Conservation (phyloP, 2,888 invertebrate genomes). For the Coleophora deauratella region DNA sequence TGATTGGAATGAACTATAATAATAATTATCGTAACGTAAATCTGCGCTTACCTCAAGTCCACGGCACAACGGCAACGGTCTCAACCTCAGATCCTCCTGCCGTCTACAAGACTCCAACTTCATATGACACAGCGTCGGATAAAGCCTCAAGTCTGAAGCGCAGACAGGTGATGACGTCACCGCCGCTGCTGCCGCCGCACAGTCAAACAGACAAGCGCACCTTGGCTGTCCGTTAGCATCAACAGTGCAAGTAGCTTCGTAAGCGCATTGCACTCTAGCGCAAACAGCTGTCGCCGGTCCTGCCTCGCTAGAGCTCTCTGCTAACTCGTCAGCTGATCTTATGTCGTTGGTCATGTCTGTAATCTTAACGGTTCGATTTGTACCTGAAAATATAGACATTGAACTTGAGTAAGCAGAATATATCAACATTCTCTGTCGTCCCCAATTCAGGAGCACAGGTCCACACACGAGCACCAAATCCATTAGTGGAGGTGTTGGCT, state of each 20-base stretch:
- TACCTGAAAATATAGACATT: conserved; percentile 33
- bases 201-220: conserved; percentile 87
- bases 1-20: too few relatives aligned
- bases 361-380: conserved; percentile 40
- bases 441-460: too few relatives aligned
- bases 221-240: conserved; percentile 77
- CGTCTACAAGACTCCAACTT: conserved; percentile 87
- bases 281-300: conserved; percentile 78
- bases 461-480: too few relatives aligned
- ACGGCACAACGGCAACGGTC: conserved; percentile 87
- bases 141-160: conserved; percentile 86
- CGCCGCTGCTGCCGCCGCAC: conserved; percentile 72
- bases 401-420: too few relatives aligned
- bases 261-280: conserved; percentile 86
- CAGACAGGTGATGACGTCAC: conserved; percentile 80
- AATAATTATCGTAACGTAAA: too few relatives aligned
- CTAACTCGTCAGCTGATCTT: conserved; percentile 37
- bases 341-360: conserved; percentile 52
- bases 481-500: too few relatives aligned
- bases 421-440: too few relatives aligned
- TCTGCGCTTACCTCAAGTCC: conserved; percentile 77
- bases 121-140: conserved; percentile 88
- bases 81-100: conserved; percentile 83
- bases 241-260: conserved; percentile 88
- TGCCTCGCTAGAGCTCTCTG: conserved; percentile 43